phyloP scores from a whole-genome alignment of 2,113 vertebrate species.

The Pheucticus melanocephalus region DNA sequence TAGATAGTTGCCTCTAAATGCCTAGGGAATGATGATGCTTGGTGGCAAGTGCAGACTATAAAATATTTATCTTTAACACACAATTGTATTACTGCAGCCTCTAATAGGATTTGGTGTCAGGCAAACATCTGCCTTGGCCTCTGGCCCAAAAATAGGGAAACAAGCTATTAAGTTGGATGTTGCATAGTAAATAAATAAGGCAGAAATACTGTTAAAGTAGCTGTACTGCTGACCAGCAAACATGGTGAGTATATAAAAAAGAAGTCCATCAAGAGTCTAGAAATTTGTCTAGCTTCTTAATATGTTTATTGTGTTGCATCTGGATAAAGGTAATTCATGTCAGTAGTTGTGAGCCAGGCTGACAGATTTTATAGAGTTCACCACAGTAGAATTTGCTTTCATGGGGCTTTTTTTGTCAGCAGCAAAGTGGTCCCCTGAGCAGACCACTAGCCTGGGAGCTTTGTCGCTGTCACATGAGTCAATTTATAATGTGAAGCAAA shows the following conservation, averaged over 20 bases:
- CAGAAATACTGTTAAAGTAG: conserved; percentile 28
- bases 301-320: conserved; percentile 56
- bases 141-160: conserved; percentile 65
- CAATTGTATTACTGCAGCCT: conserved; percentile 66
- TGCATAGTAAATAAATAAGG: conserved; percentile 70
- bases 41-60: conserved; percentile 60
- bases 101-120: conserved; percentile 71
- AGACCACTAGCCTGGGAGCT: background rate
- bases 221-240: conserved; percentile 1
- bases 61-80: conserved; percentile 75
- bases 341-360: conserved; percentile 17
- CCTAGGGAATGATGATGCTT: conserved; percentile 27
- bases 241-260: conserved; percentile 38
- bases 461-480: background rate
- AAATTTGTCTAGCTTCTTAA: conserved; percentile 47
- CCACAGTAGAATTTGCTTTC: background rate
- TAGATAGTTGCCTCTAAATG: conserved; percentile 36
- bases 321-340: conserved; percentile 44
- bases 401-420: background rate
- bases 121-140: conserved; percentile 69
- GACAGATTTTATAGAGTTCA: conserved; percentile 21
- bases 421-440: conserved; percentile 30
- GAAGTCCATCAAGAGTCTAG: conserved; percentile 24
- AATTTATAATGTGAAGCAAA: background rate
- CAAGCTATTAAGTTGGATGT: conserved; percentile 58